phyloP scores from a whole-genome alignment of 2,797 vertebrate species.

The Macropus fuliginosus region DNA sequence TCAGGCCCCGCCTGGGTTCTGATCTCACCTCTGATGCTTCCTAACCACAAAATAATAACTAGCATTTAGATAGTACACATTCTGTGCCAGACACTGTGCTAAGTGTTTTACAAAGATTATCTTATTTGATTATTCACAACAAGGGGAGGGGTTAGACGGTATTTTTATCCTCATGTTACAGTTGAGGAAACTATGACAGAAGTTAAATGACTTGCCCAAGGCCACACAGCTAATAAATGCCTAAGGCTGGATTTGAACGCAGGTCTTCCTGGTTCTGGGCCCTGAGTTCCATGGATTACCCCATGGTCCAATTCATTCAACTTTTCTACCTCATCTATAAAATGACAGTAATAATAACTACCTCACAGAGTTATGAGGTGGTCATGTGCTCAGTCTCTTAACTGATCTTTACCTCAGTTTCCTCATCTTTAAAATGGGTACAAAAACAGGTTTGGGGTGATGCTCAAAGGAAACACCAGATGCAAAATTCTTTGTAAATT shows the following conservation, averaged over 20 bases:
- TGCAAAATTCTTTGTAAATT: background rate
- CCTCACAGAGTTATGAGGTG: background rate
- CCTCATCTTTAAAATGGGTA: background rate
- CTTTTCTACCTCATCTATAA: background rate
- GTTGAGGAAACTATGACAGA: background rate
- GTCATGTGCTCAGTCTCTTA: background rate
- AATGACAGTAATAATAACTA: background rate
- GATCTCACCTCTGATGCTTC: background rate
- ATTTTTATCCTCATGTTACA: background rate
- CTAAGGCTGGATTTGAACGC: background rate
- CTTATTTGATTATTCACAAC: background rate
- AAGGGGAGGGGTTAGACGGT: rapidly evolving
- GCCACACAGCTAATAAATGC: background rate
- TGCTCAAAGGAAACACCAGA: background rate
- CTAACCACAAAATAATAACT: background rate
- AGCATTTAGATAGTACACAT: background rate
- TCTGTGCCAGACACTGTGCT: background rate
- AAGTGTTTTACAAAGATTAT: background rate
- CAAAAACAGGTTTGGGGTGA: background rate
- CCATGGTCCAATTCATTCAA: background rate
- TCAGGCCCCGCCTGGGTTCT: background rate
- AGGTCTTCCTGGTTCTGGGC: background rate
- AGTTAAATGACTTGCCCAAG: background rate
- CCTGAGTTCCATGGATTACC: background rate
- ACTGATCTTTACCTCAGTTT: background rate